Percentiles rank a stretch among this genome's conserved stretches.
Conservation (phyloP, 2,888 invertebrate species). For the Acleris sparsana region DNA sequence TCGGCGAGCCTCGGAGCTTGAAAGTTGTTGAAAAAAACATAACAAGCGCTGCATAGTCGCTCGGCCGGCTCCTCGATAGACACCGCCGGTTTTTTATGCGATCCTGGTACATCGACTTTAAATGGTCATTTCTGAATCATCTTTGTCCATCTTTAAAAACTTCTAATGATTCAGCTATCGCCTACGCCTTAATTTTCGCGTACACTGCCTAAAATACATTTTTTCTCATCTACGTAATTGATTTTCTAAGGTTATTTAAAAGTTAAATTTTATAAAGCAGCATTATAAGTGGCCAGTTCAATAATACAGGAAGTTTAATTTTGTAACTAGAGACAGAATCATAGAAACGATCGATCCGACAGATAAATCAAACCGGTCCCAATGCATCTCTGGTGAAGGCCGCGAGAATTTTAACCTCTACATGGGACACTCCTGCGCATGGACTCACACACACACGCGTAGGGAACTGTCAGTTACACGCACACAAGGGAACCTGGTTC, state of each 20-base stretch:
- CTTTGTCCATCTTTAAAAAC: constrained; percentile 19
- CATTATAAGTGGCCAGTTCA: too few relatives aligned
- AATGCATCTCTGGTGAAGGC: constrained; percentile 81
- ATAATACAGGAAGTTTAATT: constrained; percentile 8
- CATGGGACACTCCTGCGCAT: constrained; percentile 68
- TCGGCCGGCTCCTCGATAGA: constrained; percentile 35
- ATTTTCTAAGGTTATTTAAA: too few relatives aligned
- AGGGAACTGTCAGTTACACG: constrained; percentile 50
- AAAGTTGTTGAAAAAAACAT: constrained; percentile 71
- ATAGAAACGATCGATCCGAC: constrained; percentile 50
- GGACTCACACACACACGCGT: constrained; percentile 61
- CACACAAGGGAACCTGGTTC: constrained; percentile 56
- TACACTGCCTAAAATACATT: background rate
- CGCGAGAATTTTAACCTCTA: constrained; percentile 71
- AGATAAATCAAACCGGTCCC: constrained; percentile 68
- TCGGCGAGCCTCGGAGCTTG: constrained; percentile 70
- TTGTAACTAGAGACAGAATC: constrained; percentile 36
- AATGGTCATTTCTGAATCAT: constrained; percentile 34
- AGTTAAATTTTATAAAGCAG: too few relatives aligned
- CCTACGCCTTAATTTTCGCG: constrained; percentile 18
- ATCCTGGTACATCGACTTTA: constrained; percentile 22
- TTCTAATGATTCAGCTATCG: constrained; percentile 26
- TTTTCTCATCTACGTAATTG: too few relatives aligned
- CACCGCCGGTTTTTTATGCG: constrained; percentile 36
- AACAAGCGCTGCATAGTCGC: constrained; percentile 64